phyloP scores from a whole-genome alignment of 1,140 invertebrate genomes.

The Heliconius hewitsoni region DNA sequence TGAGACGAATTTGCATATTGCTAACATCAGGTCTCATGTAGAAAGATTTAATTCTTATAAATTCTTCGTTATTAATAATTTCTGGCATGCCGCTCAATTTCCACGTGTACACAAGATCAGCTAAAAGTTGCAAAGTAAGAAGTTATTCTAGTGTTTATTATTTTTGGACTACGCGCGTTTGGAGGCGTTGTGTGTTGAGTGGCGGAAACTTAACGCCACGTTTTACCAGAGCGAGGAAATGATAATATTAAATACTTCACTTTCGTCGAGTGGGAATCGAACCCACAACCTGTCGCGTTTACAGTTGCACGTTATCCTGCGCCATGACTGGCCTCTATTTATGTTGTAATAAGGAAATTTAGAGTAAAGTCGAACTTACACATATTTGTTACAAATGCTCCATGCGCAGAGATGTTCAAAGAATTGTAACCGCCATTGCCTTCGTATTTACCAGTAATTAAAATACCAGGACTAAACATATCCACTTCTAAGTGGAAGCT shows the following conservation, averaged over 20 bases:
- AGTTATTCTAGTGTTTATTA: no score
- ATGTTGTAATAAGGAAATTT: background rate
- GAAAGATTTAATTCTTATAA: constrained; percentile 82
- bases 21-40: constrained; percentile 84
- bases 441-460: constrained; percentile 77
- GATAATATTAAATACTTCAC: no score
- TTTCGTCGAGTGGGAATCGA: no score
- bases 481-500: constrained; percentile 81
- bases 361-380: constrained; percentile 55
- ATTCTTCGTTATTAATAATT: constrained; percentile 64
- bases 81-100: constrained; percentile 72
- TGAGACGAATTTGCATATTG: constrained; percentile 79
- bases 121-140: constrained; percentile 46
- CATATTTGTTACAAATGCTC: constrained; percentile 71
- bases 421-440: constrained; percentile 77
- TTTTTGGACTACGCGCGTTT: no score
- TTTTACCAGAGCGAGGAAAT: no score
- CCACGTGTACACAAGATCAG: constrained; percentile 75
- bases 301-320: no score
- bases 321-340: no score
- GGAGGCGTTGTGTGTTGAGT: no score
- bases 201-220: no score
- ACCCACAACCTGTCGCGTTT: no score
- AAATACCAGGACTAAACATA: constrained; percentile 72
- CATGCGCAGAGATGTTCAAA: constrained; percentile 79